These are phyloP conservation scores for Hippocampus comes DNA, from an alignment of 2,113 vertebrate genomes.

Conservation along the genomic window DNA sequence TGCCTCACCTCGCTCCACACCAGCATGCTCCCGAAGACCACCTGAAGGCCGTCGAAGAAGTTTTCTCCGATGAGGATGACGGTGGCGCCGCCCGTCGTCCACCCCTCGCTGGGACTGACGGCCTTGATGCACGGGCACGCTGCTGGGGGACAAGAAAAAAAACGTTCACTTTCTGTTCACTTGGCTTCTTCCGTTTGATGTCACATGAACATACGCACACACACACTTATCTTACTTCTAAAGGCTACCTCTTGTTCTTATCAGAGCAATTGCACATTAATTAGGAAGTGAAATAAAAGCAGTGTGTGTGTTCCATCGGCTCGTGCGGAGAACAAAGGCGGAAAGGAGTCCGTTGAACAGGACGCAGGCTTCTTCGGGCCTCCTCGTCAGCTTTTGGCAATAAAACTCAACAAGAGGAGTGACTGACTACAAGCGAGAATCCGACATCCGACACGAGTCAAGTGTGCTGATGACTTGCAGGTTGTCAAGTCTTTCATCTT, in stretches of 20 bases:
- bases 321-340: too few species aligned
- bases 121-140: conserved; percentile 68
- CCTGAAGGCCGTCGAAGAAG: conserved; percentile 66
- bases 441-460: too few species aligned
- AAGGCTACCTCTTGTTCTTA: conserved; percentile 43
- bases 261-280: conserved; percentile 50
- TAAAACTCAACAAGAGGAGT: too few species aligned
- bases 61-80: conserved; percentile 66
- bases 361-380: neutral
- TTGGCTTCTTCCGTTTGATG: neutral
- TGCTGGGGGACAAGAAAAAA: conserved; percentile 36
- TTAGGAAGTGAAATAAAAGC: conserved; percentile 59
- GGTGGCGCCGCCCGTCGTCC: conserved; percentile 62
- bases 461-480: neutral
- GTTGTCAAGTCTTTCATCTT: neutral
- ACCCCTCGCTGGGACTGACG: conserved; percentile 64
- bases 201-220: conserved; percentile 9
- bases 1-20: conserved; percentile 71
- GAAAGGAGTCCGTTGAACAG: neutral
- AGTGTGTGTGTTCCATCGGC: neutral
- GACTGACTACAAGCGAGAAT: too few species aligned
- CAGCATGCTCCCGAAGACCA: conserved; percentile 63
- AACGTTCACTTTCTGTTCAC: too few species aligned
- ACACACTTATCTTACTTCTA: conserved; percentile 20
- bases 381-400: neutral